These are phyloP conservation scores for Drosophila niveifrons DNA, from an alignment of 2,888 invertebrate species.

Conservation along the genomic window DNA sequence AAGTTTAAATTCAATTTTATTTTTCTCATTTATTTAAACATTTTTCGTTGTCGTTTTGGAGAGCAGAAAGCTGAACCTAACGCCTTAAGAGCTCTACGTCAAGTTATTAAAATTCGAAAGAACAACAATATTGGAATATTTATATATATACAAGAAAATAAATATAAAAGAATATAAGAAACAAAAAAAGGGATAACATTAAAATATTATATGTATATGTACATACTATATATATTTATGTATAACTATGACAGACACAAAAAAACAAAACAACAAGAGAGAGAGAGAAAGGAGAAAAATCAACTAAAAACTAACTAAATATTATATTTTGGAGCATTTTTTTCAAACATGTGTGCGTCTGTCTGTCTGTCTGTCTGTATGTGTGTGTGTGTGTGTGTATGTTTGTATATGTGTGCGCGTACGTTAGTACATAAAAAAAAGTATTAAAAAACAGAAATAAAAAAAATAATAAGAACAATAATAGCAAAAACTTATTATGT, in stretches of 20 bases:
- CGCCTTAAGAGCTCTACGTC: slow-evolving; percentile 56
- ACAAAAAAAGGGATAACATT: background rate
- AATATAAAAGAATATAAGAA: slow-evolving; percentile 21
- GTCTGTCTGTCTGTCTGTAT: slow-evolving; percentile 34
- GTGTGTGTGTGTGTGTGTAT: slow-evolving; percentile 35
- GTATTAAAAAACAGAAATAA: slow-evolving; percentile 33
- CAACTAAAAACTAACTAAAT: slow-evolving; percentile 40
- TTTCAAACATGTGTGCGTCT: slow-evolving; percentile 57
- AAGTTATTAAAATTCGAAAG: slow-evolving; percentile 35
- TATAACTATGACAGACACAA: slow-evolving; percentile 40
- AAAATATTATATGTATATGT: slow-evolving; percentile 14
- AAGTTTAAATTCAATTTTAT: background rate
- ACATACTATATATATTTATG: slow-evolving; percentile 37
- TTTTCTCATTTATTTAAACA: background rate
- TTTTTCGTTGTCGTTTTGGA: slow-evolving; percentile 37
- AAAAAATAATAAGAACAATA: slow-evolving; percentile 44
- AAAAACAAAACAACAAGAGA: slow-evolving; percentile 26
- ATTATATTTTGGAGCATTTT: slow-evolving; percentile 63
- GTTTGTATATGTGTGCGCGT: slow-evolving; percentile 33
- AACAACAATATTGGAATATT: slow-evolving; percentile 43
- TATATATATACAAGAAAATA: slow-evolving; percentile 36
- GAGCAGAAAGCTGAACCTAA: slow-evolving; percentile 44
- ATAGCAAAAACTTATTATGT: slow-evolving; percentile 23
- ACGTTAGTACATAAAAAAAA: slow-evolving; percentile 32
- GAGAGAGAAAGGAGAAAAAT: slow-evolving; percentile 13